phyloP scores from a whole-genome alignment of 2,797 vertebrate species.

The Sebastes cheni region DNA sequence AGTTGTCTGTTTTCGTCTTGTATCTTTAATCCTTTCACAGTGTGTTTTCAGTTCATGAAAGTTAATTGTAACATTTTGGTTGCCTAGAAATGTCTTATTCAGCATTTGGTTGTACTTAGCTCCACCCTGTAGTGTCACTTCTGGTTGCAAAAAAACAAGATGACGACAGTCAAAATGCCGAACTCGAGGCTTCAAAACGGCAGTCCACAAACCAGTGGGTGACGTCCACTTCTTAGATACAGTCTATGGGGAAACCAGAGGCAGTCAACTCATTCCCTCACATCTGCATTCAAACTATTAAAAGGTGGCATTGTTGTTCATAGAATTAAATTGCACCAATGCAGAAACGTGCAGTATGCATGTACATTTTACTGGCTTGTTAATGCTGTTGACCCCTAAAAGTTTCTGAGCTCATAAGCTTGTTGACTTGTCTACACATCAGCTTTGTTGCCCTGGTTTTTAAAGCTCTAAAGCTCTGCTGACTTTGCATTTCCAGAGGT shows the following conservation, averaged over 20 bases:
- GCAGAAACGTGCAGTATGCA: not conserved
- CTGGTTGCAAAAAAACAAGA: no score
- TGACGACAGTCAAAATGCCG: accelerated
- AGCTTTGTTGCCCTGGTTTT: not conserved
- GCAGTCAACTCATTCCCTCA: not conserved
- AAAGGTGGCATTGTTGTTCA: not conserved
- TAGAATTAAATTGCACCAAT: not conserved
- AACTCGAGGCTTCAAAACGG: no score
- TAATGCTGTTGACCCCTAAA: not conserved
- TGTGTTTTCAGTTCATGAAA: no score
- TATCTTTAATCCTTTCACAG: no score
- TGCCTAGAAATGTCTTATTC: no score
- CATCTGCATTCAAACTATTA: not conserved
- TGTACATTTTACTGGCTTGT: not conserved
- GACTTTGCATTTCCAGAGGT: not conserved
- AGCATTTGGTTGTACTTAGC: no score
- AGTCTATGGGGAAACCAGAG: not conserved
- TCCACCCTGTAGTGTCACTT: no score
- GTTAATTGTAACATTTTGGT: no score
- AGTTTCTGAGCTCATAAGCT: not conserved
- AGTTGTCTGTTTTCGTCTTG: no score
- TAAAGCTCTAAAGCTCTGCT: not conserved
- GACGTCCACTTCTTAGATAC: no score
- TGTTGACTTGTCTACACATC: not conserved
- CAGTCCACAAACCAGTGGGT: no score